Base-by-base conservation (phyloP, 2,888 invertebrate species). In the Rotaria macrura region DNA sequence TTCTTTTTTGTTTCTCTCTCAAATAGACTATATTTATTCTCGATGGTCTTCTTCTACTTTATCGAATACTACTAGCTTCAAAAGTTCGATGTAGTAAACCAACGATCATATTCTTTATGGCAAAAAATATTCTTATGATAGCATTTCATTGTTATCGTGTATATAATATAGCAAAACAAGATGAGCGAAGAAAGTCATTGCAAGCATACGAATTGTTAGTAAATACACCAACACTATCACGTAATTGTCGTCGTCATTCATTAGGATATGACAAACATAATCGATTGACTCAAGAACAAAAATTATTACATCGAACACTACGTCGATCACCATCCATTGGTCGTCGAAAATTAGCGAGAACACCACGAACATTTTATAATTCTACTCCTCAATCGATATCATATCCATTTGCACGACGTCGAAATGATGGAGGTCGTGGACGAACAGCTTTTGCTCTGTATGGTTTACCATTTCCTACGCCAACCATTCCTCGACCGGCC, bases 91-190 rank as follows among this genome's bases (percentile, higher is more conserved):
- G 65, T 34, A 65, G 65, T 65, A 65, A 65, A 65, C 85, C 85
- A 83, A 54, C 79, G 9, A 49, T 85, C 10, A 74, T 85, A 52
- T 84, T 85, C 72, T 85, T 84, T 40, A 84, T 85, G 84, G 29
- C 47, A 20, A 85, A 85, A 84, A 85, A 85, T 49, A 34, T 84
- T 40, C 55, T 84, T 12, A 85, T 85, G 34, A 85, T 85, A 34
- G 17, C 79, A 29, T 79, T 84, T 54, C 85, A 85, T 34, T 65
- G 17, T 20, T 65, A 65, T 65, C 65, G 65, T 65, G 65, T 65
- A 20, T 65, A 65, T 20, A 65, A 34, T 34, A 65, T 65, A 20
- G 65, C 65, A 17, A 29, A 34, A 65, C 1, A 34, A 20, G 20
- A 65, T 20, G 65, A 65, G 17, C 34, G 12, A 34, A 65, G 38